A percentile compares a stretch with the other conserved stretches of the same genome.
Evolutionary conservation across 2,888 invertebrate species (phyloP).

Genomic region (Pardosa pseudoannulata): DNA sequence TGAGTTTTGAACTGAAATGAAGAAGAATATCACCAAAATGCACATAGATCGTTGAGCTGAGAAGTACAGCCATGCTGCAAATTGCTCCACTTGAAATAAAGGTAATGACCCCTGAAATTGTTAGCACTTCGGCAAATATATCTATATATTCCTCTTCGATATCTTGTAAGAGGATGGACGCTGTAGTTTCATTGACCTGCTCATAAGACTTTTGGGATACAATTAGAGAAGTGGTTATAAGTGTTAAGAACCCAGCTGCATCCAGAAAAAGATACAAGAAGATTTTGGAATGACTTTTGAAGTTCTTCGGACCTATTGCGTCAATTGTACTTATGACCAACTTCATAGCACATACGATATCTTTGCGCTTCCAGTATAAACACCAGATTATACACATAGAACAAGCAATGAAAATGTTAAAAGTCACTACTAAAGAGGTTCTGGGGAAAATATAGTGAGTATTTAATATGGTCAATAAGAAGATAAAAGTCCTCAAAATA

Average conservation of each 20-base stretch:
- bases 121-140: neutral
- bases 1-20: neutral
- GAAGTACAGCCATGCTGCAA: constrained; percentile 4
- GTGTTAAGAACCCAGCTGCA: neutral
- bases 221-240: neutral
- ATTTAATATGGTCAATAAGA: neutral
- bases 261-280: neutral
- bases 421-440: neutral
- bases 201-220: neutral
- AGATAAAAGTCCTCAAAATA: neutral
- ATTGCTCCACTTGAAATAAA: constrained; percentile 12
- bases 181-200: neutral
- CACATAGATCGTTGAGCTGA: constrained; percentile 14
- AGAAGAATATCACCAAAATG: neutral
- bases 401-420: neutral
- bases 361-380: neutral
- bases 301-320: neutral
- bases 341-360: neutral
- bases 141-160: neutral
- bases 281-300: neutral
- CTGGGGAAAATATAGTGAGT: neutral
- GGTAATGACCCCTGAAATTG: neutral
- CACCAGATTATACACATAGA: neutral
- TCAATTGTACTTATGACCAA: neutral
- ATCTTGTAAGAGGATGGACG: neutral